phyloP scores from a whole-genome alignment of 2,888 invertebrate species.

The Phengaris alcon region DNA sequence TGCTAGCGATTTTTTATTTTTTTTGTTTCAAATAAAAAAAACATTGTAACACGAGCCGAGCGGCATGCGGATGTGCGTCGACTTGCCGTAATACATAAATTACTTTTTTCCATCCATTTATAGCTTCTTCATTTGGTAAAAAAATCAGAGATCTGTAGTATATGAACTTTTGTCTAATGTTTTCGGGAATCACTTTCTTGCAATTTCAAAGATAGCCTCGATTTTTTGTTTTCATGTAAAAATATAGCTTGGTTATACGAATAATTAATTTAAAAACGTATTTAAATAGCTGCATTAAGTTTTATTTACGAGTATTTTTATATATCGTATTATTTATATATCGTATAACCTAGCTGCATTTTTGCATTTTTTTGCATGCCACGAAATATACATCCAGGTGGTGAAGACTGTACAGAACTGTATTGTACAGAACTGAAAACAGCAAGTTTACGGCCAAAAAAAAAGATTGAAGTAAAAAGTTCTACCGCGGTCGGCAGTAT shows the following conservation, averaged over 20 bases:
- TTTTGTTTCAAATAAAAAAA: conserved; percentile 57
- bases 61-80: conserved; percentile 66
- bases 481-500: conserved; percentile 27
- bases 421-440: too few species aligned
- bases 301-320: too few species aligned
- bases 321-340: too few species aligned
- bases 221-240: too few species aligned
- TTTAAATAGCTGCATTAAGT: too few species aligned
- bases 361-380: too few species aligned
- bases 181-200: neutral
- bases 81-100: conserved; percentile 42
- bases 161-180: neutral
- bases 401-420: too few species aligned
- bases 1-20: conserved; percentile 55
- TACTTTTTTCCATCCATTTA: conserved; percentile 22
- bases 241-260: neutral
- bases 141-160: neutral
- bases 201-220: neutral
- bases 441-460: too few species aligned
- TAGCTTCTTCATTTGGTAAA: conserved; percentile 8
- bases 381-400: too few species aligned
- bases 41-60: conserved; percentile 66
- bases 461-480: conserved; percentile 5
- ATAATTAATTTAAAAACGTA: neutral
- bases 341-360: too few species aligned